Conservation (phyloP, 1,140 invertebrate species). For the Nephotettix cincticeps region DNA sequence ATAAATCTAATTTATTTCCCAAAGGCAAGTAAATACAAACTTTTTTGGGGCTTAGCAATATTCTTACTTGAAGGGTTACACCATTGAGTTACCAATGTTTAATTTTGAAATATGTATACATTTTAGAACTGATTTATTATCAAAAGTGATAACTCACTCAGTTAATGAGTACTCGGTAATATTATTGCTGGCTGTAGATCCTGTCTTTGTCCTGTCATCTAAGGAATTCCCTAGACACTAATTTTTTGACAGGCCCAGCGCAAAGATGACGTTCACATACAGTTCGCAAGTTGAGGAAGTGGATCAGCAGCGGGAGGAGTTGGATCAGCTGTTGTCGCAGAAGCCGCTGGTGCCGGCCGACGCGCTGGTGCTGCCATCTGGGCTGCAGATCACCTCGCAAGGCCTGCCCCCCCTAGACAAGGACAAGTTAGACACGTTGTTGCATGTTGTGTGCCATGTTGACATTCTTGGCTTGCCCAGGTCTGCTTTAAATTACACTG, state of each 20-base stretch:
- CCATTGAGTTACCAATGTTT: too few relatives aligned
- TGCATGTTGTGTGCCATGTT: constrained; percentile 35
- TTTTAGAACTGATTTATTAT: too few relatives aligned
- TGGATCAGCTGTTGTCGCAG: not conserved
- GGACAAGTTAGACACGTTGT: constrained; percentile 45
- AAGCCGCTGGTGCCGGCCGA: constrained; percentile 13
- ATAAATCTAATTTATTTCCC: too few relatives aligned
- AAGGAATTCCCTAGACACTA: too few relatives aligned
- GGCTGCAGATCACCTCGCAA: constrained; percentile 41
- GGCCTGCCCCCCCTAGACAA: constrained; percentile 45
- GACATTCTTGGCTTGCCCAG: constrained; percentile 10
- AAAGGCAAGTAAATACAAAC: too few relatives aligned
- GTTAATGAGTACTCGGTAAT: too few relatives aligned
- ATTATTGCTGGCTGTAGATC: too few relatives aligned
- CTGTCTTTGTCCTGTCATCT: too few relatives aligned
- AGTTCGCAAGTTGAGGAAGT: constrained; percentile 38
- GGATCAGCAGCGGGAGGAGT: constrained; percentile 35
- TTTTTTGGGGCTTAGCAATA: too few relatives aligned
- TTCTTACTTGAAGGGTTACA: too few relatives aligned
- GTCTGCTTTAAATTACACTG: constrained; percentile 5
- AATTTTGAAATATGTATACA: too few relatives aligned
- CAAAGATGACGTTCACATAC: constrained; percentile 29
- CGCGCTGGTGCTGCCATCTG: constrained; percentile 40
- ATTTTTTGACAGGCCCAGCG: constrained; percentile 31
- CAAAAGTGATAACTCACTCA: too few relatives aligned